Conservation (phyloP, 2,797 vertebrate genomes). For the Sebastiscus tertius region DNA sequence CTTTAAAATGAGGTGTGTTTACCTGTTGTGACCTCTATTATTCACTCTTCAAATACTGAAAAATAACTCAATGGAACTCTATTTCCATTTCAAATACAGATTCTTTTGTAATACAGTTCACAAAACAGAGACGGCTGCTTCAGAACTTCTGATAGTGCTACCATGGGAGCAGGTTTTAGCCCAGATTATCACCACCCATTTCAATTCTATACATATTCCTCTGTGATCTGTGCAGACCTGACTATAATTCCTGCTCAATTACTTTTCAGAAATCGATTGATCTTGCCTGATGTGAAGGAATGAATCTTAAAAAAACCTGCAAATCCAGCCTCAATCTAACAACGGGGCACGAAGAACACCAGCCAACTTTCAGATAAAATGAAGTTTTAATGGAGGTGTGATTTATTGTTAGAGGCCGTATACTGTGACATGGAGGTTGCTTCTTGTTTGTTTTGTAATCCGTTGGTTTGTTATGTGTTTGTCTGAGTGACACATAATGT, state of each 20-base stretch:
- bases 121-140: neutral
- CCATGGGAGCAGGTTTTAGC: neutral
- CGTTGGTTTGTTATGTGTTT: too few species aligned
- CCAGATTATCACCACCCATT: neutral
- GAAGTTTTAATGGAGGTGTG: neutral
- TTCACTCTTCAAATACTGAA: neutral
- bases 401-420: neutral
- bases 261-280: slow-evolving; percentile 25
- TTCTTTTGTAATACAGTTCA: neutral
- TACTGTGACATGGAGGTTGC: neutral
- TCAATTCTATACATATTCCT: slow-evolving; percentile 26
- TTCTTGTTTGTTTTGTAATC: too few species aligned
- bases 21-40: neutral
- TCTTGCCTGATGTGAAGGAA: neutral
- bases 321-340: slow-evolving; percentile 10
- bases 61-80: neutral
- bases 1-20: neutral
- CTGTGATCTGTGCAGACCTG: neutral
- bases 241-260: slow-evolving; percentile 22
- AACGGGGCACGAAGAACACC: neutral
- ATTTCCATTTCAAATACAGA: neutral
- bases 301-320: neutral
- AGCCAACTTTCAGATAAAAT: neutral
- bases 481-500: too few species aligned
- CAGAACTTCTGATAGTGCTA: neutral